These are phyloP conservation scores for Lithobates pipiens DNA, from an alignment of 2,797 vertebrate species.

Conservation along the genomic window DNA sequence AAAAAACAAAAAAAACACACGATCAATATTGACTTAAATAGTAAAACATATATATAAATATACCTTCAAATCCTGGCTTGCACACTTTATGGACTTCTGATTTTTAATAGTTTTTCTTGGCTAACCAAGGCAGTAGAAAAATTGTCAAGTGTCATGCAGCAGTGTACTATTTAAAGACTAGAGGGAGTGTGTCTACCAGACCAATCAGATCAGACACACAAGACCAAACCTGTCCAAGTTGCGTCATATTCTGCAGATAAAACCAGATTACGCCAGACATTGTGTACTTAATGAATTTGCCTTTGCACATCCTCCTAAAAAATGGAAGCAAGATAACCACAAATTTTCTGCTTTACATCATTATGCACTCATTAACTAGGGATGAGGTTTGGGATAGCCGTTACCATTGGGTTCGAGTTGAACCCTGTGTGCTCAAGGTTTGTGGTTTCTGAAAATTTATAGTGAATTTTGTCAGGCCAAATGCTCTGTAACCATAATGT, in stretches of 20 bases:
- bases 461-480: too few species aligned
- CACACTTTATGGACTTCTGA: conserved; percentile 57
- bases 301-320: conserved; percentile 61
- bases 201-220: conserved; percentile 77
- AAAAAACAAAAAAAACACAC: neutral
- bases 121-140: conserved; percentile 66
- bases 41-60: neutral
- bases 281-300: conserved; percentile 76
- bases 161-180: conserved; percentile 79
- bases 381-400: too few species aligned
- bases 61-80: conserved; percentile 71
- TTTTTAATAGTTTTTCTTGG: conserved; percentile 66
- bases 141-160: conserved; percentile 66
- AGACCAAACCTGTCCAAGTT: conserved; percentile 76
- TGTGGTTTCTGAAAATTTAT: too few species aligned
- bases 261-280: conserved; percentile 70
- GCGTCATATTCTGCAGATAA: conserved; percentile 77
- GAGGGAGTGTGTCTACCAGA: conserved; percentile 77
- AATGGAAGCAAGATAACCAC: conserved; percentile 36
- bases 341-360: neutral
- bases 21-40: neutral
- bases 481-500: too few species aligned
- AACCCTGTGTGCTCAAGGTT: too few species aligned
- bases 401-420: too few species aligned
- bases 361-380: conserved; percentile 5